phyloP scores from a whole-genome alignment of 2,888 invertebrate genomes.

The Patella ulyssiponensis region DNA sequence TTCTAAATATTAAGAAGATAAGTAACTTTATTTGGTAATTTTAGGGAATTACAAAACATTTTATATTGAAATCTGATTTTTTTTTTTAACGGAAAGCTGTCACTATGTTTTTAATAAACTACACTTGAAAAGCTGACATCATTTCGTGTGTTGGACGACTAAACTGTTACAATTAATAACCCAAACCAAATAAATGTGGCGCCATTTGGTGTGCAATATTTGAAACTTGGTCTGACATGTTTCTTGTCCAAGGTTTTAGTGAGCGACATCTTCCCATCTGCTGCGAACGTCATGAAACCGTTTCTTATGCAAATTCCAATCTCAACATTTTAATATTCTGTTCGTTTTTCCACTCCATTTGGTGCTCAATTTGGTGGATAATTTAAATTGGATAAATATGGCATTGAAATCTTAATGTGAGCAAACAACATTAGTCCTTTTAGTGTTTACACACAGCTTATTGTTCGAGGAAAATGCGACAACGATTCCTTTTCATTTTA shows the following conservation, averaged over 20 bases:
- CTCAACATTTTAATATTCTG: constrained; percentile 23
- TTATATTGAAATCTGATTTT: too few species aligned
- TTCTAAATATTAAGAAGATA: too few species aligned
- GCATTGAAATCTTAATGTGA: constrained; percentile 21
- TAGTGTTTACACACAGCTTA: constrained; percentile 11
- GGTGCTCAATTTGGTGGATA: constrained; percentile 28
- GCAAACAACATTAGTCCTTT: constrained; percentile 16
- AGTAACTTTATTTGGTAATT: too few species aligned
- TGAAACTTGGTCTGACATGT: not conserved
- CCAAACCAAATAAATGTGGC: not conserved
- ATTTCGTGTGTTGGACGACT: too few species aligned
- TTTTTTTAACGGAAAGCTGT: too few species aligned
- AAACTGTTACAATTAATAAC: too few species aligned
- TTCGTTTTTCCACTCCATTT: constrained; percentile 29
- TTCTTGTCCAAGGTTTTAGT: constrained; percentile 11
- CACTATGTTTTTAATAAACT: too few species aligned
- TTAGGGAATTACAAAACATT: too few species aligned
- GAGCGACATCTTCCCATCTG: constrained; percentile 18
- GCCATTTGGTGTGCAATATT: constrained; percentile 4
- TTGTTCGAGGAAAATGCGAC: not conserved
- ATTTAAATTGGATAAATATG: constrained; percentile 29
- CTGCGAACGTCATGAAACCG: not conserved
- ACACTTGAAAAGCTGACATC: too few species aligned
- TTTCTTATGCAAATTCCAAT: constrained; percentile 25
- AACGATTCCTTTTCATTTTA: not conserved